Evolutionary conservation across 2,113 vertebrate genomes (phyloP), one percentile per base, ranked within the genome.

Genomic region (Tinamus guttatus): DNA sequence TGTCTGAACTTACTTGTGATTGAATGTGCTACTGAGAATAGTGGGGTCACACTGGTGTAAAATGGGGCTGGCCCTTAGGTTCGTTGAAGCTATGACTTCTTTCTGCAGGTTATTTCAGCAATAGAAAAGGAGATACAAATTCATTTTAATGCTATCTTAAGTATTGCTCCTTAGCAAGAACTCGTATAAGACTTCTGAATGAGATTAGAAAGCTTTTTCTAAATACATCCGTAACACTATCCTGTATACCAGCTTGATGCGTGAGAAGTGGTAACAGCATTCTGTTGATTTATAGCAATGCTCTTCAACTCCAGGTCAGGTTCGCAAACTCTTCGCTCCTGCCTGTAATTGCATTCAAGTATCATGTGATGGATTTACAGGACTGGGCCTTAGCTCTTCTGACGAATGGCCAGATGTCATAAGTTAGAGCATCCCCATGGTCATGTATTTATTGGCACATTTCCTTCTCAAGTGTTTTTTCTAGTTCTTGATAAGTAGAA

Each of bases 241-340:
- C 21, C 21, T 59, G 30, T 49, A 24, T n/a, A 40, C 8, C 5
- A 51, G n/a, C 3, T 4, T 0, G 1, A 3, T 30, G 62, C 18
- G 11, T 71, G 32, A 49, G 68, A 79, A 81, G 18, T 78, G 16
- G 54, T 59, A 43, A 78, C 63, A 83, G 5, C 14, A 8, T 87
- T 75, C 30, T 60, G 25, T 64, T 73, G 36, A 43, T 51, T 58
- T 75, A 51, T 4, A 79, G 36, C 18, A 41, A 43, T 70, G 4
- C 52, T 89, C 69, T 91, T 84, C n/a, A 81, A 7, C 7, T 38
- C 13, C 5, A 30, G 47, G 28, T 51, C 17, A 12, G 63, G 19
- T 73, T 76, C 52, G 89, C 62, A 74, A 87, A 81, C 27, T 16
- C 18, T 91, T 47, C 81, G 21, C 12, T 89, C 11, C 69, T 78